These are phyloP conservation scores for Sebastes fasciatus DNA, from an alignment of 2,113 vertebrate genomes.

Conservation along the genomic window DNA sequence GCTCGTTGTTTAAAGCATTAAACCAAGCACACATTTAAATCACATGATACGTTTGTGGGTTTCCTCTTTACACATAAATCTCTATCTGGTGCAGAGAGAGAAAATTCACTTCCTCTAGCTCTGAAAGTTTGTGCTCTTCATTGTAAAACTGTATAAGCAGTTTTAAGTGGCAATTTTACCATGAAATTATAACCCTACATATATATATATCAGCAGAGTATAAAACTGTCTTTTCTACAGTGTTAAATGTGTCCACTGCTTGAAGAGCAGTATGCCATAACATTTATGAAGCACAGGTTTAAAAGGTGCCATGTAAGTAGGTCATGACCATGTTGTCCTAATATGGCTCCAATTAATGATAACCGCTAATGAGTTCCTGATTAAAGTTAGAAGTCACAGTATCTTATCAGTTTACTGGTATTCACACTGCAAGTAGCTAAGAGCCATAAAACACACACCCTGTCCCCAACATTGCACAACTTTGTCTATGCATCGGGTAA, in stretches of 20 bases:
- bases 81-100: background rate
- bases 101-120: background rate
- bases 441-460: slow-evolving; percentile 34
- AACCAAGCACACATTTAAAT: background rate
- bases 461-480: background rate
- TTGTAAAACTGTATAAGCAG: background rate
- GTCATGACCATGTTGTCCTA: background rate
- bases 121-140: background rate
- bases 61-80: background rate
- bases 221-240: background rate
- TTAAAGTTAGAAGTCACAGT: background rate
- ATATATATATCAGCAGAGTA: background rate
- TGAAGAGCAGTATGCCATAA: background rate
- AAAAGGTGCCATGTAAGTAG: background rate
- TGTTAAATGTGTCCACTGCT: background rate
- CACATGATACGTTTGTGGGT: background rate
- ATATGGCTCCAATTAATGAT: background rate
- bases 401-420: background rate
- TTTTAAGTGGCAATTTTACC: background rate
- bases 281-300: background rate
- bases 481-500: background rate
- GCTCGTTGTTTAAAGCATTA: background rate
- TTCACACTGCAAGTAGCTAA: background rate
- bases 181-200: background rate
- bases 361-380: background rate